These are phyloP conservation scores for Lamellibrachia luymesi DNA, from an alignment of 1,140 invertebrate species.

Conservation along the genomic window DNA sequence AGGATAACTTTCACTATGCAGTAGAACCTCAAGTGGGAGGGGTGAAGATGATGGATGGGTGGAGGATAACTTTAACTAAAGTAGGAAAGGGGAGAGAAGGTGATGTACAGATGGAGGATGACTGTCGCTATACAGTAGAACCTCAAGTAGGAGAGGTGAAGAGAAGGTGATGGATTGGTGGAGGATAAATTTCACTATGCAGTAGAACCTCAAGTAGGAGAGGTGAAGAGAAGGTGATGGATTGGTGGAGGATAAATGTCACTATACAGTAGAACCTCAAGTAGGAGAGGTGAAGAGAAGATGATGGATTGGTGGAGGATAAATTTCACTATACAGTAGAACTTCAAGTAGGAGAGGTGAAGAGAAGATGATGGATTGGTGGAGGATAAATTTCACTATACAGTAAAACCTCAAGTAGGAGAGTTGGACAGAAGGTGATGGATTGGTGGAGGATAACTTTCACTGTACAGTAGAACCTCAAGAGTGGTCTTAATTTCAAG, in stretches of 20 bases:
- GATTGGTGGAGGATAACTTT: background rate
- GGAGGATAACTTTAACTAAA: no score
- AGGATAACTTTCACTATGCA: no score
- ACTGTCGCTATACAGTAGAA: background rate
- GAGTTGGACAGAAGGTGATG: background rate
- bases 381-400: background rate
- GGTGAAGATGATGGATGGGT: no score
- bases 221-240: background rate
- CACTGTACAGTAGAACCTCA: background rate
- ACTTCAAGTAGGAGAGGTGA: background rate
- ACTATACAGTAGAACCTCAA: background rate
- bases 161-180: background rate
- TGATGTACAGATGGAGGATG: no score
- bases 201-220: background rate
- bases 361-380: background rate
- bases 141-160: background rate
- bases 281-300: background rate
- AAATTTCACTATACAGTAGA: background rate
- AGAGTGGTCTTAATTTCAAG: background rate
- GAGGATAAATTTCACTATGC: background rate
- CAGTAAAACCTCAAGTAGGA: background rate
- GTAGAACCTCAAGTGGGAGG: no score
- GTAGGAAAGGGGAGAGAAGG: no score
- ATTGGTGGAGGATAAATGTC: background rate
- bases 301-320: background rate